Evolutionary conservation across 1,140 invertebrate genomes (phyloP).

Genomic region (Aleiodes sp.): DNA sequence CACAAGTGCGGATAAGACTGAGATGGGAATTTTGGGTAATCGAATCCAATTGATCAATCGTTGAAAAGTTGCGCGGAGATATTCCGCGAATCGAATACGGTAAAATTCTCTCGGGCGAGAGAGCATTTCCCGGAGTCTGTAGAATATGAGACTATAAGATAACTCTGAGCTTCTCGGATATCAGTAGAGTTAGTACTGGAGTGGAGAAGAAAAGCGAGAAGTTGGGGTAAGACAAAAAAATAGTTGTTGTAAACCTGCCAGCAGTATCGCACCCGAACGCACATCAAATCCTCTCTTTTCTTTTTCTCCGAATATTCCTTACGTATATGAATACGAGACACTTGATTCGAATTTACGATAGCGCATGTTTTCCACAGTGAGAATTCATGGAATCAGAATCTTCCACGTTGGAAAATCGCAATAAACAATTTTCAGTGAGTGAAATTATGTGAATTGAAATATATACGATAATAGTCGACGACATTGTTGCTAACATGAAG

Average conservation of each 20-base stretch:
- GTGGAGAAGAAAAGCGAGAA: neutral
- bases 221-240: neutral
- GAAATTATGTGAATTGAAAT: slow-evolving; percentile 9
- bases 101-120: slow-evolving; percentile 12
- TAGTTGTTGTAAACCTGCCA: slow-evolving; percentile 11
- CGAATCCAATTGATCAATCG: slow-evolving; percentile 13
- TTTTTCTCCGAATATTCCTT: neutral
- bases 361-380: slow-evolving; percentile 49
- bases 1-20: too few species aligned
- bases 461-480: neutral
- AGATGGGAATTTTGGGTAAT: too few species aligned
- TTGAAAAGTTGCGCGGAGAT: neutral
- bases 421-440: neutral
- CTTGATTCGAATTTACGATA: slow-evolving; percentile 57
- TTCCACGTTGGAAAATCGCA: too few species aligned
- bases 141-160: slow-evolving; percentile 16
- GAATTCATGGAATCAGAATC: too few species aligned
- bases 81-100: slow-evolving; percentile 10
- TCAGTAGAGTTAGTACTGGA: slow-evolving; percentile 7
- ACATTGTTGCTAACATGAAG: slow-evolving; percentile 19
- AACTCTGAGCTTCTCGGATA: slow-evolving; percentile 15
- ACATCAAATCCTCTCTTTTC: neutral
- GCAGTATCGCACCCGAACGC: neutral
- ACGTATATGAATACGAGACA: neutral
- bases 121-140: neutral